These are phyloP conservation scores for Bradypus variegatus DNA, from an alignment of 2,797 vertebrate genomes.

Conservation along the genomic window DNA sequence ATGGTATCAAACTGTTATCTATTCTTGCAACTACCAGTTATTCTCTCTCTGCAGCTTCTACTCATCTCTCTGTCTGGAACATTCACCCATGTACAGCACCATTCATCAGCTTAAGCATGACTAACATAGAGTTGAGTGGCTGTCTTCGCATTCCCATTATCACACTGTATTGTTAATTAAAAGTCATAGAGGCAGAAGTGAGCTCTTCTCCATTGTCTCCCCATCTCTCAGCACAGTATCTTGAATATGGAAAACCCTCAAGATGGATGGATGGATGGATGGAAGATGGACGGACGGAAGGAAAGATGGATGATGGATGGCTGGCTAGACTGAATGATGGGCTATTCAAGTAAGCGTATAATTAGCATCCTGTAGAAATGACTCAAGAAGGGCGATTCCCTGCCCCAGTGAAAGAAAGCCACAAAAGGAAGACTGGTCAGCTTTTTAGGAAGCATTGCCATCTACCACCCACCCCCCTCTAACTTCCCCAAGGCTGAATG, in stretches of 20 bases:
- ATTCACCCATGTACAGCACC: neutral
- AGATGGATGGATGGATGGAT: neutral
- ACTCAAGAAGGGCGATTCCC: neutral
- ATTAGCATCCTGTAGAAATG: neutral
- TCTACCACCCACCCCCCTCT: neutral
- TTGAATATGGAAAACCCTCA: neutral
- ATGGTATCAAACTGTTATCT: neutral
- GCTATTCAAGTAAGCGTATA: neutral
- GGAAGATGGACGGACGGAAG: neutral
- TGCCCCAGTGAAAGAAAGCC: neutral
- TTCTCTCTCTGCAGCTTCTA: neutral
- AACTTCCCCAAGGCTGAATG: neutral
- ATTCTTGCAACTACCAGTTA: neutral
- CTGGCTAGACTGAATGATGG: neutral
- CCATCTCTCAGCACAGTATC: neutral
- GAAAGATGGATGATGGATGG: neutral
- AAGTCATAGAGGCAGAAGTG: neutral
- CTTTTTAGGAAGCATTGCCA: neutral
- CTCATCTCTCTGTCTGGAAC: neutral
- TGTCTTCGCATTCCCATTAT: neutral
- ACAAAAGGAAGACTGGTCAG: neutral
- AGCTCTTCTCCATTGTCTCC: neutral
- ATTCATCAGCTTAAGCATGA: neutral
- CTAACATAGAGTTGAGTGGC: neutral
- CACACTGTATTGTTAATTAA: neutral